A percentile compares a stretch with the other conserved stretches of the same genome.
Evolutionary conservation across 2,797 vertebrate species (phyloP).

Genomic region (Danio albolineatus): DNA sequence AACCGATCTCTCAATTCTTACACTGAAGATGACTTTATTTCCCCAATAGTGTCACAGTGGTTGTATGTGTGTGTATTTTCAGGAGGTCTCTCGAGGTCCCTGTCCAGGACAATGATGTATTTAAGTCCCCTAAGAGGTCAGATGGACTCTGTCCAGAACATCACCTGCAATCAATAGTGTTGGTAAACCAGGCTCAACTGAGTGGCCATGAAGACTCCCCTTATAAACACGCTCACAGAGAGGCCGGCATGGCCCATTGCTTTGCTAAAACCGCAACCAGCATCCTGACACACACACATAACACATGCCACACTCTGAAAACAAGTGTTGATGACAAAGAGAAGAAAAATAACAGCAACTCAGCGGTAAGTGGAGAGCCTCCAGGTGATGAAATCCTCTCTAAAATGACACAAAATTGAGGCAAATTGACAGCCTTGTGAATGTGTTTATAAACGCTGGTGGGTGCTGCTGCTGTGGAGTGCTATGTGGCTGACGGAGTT

Average conservation of each 20-base stretch:
- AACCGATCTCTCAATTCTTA: background rate
- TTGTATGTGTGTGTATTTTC: constrained; percentile 50
- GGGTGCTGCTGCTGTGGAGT: constrained; percentile 24
- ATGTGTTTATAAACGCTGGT: constrained; percentile 50
- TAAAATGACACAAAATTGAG: constrained; percentile 49
- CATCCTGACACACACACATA: constrained; percentile 52
- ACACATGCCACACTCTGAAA: constrained; percentile 43
- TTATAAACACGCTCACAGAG: constrained; percentile 73
- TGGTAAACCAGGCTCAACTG: constrained; percentile 79
- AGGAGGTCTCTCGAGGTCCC: constrained; percentile 76
- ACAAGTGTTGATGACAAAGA: constrained; percentile 52
- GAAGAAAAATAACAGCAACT: constrained; percentile 52
- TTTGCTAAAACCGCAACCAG: constrained; percentile 75
- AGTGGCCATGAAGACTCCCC: constrained; percentile 72
- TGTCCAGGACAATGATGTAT: constrained; percentile 81
- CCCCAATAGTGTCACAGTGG: constrained; percentile 32
- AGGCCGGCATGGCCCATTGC: constrained; percentile 81
- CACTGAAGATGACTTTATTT: constrained; percentile 22
- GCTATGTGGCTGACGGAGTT: constrained; percentile 58
- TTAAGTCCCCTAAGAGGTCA: constrained; percentile 77
- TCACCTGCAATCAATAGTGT: constrained; percentile 73
- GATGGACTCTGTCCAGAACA: constrained; percentile 76
- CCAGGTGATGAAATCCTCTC: constrained; percentile 49
- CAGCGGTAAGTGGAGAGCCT: constrained; percentile 41
- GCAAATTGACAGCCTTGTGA: constrained; percentile 58